Conservation (phyloP, 2,888 invertebrate species). For the Ophion obscuratus region DNA sequence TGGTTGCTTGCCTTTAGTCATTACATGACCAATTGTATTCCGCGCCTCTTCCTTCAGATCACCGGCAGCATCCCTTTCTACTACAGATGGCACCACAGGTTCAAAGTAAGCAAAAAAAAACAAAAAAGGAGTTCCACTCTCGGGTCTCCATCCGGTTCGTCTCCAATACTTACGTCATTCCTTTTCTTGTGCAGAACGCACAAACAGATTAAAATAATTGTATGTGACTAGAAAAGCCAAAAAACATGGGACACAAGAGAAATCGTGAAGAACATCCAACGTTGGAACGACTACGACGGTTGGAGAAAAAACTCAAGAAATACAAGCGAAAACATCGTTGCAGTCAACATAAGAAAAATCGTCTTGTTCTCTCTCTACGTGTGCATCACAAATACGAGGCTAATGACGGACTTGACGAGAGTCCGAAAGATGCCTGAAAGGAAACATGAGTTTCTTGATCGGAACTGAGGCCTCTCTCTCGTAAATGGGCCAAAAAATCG, state of each 20-base stretch:
- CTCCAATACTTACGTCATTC: constrained; percentile 26
- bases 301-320: constrained; percentile 24
- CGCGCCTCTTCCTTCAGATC: no score
- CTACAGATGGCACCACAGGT: no score
- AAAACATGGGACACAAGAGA: constrained; percentile 12
- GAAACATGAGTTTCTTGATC: constrained; percentile 25
- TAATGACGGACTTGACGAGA: constrained; percentile 31
- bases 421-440: constrained; percentile 2
- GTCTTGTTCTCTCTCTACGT: background rate
- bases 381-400: constrained; percentile 13
- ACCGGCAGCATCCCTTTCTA: no score
- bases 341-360: constrained; percentile 19
- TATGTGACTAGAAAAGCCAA: constrained; percentile 23
- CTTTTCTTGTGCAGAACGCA: constrained; percentile 42
- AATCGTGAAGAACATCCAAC: constrained; percentile 20
- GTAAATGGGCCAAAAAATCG: constrained; percentile 20
- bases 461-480: background rate
- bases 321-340: constrained; percentile 27
- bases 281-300: constrained; percentile 22
- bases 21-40: no score
- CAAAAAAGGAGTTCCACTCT: no score
- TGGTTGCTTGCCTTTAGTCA: no score
- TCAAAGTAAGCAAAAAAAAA: no score
- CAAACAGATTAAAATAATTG: constrained; percentile 24
- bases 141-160: background rate